Evolutionary conservation across 2,888 invertebrate genomes (phyloP), one percentile per base, ranked within the genome.

Genomic region (Metellina segmentata): DNA sequence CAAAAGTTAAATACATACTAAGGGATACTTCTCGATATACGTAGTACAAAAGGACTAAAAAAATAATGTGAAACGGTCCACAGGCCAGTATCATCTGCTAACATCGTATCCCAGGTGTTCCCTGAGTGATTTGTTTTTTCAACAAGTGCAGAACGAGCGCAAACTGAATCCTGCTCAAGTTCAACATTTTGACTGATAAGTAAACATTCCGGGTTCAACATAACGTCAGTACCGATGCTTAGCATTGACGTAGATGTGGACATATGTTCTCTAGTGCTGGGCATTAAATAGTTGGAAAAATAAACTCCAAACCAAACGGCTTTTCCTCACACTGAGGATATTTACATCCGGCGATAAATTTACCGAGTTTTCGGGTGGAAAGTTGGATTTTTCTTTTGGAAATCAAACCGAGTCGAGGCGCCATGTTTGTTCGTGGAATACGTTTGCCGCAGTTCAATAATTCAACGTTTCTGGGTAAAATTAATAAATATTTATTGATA

Each of bases 211-310:
- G n/a, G 13, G 48, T 1, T 52, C 49, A 7, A 11, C 34, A 71
- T 34, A 20, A 71, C 82, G 71, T 82, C 82, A 72, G 51, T 51
- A 11, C 20, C 16, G 82, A 72, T 82, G 71, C 51, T 19, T 52
- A 7, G 51, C 34, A 7, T 5, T 34, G 75, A 75, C 34, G 49
- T 19, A 19, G 13, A 72, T 19, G 19, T 72, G 72, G 19, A 82
- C 77, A 77, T 82, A 51, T 71, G 51, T 71, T 72, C 72, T 8
- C 72, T 82, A 72, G 11, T 77, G 51, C 48, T 20, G 71, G 51
- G 52, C 72, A 82, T 82, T 72, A 82, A 72, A 82, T 19, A n/a
- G 72, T 13, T 82, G 51, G 52, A 72, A 71, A 82, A 82, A 82
- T 82, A 82, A 82, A 82, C 82, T 49, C 11, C 48, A n/a, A 19